A percentile compares a stretch with the other conserved stretches of the same genome.
Evolutionary conservation across 2,113 vertebrate genomes (phyloP).

Genomic region (Promerops cafer): DNA sequence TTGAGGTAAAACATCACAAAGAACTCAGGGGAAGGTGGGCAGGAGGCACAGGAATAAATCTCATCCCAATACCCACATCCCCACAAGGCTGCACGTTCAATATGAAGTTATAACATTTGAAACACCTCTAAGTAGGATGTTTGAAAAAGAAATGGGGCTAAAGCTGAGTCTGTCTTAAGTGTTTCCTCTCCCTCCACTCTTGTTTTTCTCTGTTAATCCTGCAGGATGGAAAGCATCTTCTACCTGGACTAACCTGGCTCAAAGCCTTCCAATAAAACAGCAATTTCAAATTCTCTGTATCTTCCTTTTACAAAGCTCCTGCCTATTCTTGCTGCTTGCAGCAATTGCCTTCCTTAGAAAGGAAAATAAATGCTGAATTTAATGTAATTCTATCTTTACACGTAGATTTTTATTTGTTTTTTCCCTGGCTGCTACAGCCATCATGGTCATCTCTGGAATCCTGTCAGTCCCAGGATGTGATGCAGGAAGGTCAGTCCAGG

Average conservation of each 20-base stretch:
- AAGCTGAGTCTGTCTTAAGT: not conserved
- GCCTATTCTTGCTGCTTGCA: not conserved
- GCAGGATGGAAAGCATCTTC: not conserved
- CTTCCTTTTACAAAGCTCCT: not conserved
- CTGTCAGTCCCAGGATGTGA: not conserved
- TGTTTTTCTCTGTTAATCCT: not conserved
- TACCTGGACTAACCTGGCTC: not conserved
- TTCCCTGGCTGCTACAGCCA: not conserved
- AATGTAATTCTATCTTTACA: not conserved
- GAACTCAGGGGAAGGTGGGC: not conserved
- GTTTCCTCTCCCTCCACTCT: too few relatives aligned
- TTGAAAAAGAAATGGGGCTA: not conserved
- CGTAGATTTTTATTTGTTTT: not conserved
- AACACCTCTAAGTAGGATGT: not conserved
- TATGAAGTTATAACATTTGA: fast-evolving
- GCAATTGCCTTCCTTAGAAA: not conserved
- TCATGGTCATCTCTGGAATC: not conserved
- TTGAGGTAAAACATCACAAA: too few relatives aligned
- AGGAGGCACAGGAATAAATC: not conserved
- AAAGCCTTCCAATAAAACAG: not conserved
- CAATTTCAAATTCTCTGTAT: not conserved
- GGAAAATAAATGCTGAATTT: not conserved
- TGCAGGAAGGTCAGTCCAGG: not conserved
- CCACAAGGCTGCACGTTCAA: fast-evolving
- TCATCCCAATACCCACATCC: not conserved